Evolutionary conservation across 2,888 invertebrate species (phyloP), one percentile per base, ranked within the genome.

Genomic region (Sinohyriopsis cumingii): DNA sequence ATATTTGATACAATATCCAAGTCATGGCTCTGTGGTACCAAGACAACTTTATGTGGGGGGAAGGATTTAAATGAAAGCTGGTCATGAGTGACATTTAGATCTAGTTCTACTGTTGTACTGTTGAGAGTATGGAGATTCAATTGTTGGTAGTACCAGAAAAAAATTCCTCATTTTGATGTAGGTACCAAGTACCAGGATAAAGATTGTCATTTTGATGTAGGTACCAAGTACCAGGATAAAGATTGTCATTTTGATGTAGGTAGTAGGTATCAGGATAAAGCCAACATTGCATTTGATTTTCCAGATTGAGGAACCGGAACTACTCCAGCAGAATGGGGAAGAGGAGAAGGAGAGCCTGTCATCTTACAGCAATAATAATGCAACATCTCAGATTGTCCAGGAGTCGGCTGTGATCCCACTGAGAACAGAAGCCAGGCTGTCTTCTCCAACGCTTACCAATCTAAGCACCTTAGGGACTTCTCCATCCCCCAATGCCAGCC

Each of bases 271-370:
- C 25, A 45, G 45, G 45, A 45, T 12, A 45, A 45, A 45, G 45
- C 45, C 15, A 45, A 45, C 45, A 45, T 15, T 62, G 1, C 20
- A 18, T 33, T 24, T 55, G 18, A 53, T 63, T n/a, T 66, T 66
- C 15, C 67, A 80, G 79, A 81, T 79, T 65, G 78, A 76, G 56
- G 83, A 83, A 73, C 65, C 79, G 68, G 75, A 72, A 33, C 54
- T 63, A 59, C 69, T 69, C 25, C 25, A 61, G 24, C 24, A 53
- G 68, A 65, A 18, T 54, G 54, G 18, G 6, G 54, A 53, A 68
- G 63, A 59, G 20, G 55, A 28, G n/a, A 68, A 53, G 59, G 33
- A 59, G 63, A 18, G 53, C 59, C n/a, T 65, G 57, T 22, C 59
- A 25, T 25, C 20, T 20, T 24, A 22, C 55, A 18, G 18, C 19